phyloP scores from a whole-genome alignment of 2,888 invertebrate genomes.

The Busseola fusca region DNA sequence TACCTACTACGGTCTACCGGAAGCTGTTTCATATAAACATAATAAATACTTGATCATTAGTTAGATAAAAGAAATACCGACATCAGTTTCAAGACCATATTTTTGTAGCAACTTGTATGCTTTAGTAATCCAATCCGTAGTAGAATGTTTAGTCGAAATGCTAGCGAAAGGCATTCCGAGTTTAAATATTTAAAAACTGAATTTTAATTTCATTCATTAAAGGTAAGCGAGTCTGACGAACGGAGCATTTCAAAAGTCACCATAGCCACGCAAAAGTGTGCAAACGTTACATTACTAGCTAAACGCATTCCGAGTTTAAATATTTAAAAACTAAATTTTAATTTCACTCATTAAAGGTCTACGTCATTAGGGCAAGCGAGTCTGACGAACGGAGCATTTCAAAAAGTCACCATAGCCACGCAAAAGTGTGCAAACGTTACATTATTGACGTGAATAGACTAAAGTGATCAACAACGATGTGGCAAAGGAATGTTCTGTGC shows the following conservation, averaged over 20 bases:
- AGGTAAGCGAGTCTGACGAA: conserved; percentile 49
- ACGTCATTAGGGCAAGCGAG: conserved; percentile 66
- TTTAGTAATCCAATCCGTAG: neutral
- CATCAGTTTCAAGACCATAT: conserved; percentile 39
- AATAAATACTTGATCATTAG: conserved; percentile 49
- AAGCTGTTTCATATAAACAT: conserved; percentile 32
- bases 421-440: conserved; percentile 38
- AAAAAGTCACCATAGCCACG: conserved; percentile 9
- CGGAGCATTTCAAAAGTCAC: conserved; percentile 15
- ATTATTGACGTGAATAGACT: conserved; percentile 31
- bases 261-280: conserved; percentile 32
- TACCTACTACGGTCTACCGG: conserved; percentile 44
- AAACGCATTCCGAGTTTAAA: conserved; percentile 16
- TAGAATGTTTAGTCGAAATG: conserved; percentile 3
- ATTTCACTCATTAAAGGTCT: conserved; percentile 25
- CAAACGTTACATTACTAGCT: conserved; percentile 11
- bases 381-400: conserved; percentile 29
- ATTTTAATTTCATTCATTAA: conserved; percentile 9
- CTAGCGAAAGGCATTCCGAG: conserved; percentile 15
- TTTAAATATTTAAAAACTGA: too few relatives aligned
- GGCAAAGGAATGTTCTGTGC: conserved; percentile 72
- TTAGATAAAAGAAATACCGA: conserved; percentile 45
- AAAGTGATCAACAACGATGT: conserved; percentile 68
- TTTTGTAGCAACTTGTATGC: conserved; percentile 6
- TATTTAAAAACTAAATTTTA: too few relatives aligned